phyloP scores from a whole-genome alignment of 1,140 invertebrate genomes.

The Platorchestia sp. region DNA sequence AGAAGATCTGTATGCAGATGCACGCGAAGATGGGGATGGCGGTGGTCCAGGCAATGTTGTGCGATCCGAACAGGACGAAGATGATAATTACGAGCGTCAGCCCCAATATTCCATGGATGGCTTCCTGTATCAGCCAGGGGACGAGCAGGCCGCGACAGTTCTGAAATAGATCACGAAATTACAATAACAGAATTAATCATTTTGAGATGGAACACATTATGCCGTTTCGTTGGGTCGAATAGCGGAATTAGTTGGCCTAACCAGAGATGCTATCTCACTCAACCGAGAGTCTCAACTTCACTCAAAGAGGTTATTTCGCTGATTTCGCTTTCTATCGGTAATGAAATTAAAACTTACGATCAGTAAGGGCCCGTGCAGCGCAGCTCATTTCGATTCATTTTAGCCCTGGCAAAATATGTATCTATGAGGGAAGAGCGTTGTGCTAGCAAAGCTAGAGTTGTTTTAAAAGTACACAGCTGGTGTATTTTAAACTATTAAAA shows the following conservation, averaged over 20 bases:
- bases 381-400: not conserved
- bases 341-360: not conserved
- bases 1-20: slow-evolving; percentile 57
- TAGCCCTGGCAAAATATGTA: not conserved
- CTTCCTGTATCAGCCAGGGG: slow-evolving; percentile 57
- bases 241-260: not conserved
- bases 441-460: too few species aligned
- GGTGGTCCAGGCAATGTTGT: not conserved
- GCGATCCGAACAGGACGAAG: slow-evolving; percentile 52
- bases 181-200: not conserved
- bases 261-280: too few species aligned
- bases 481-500: too few species aligned
- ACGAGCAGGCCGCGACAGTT: slow-evolving; percentile 63
- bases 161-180: slow-evolving; percentile 54
- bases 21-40: not conserved
- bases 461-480: too few species aligned
- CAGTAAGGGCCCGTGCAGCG: not conserved
- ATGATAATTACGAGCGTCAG: slow-evolving; percentile 48
- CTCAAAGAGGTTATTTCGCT: not conserved
- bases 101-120: slow-evolving; percentile 47
- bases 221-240: not conserved
- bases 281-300: too few species aligned
- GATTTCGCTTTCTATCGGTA: not conserved
- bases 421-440: too few species aligned
- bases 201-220: not conserved